phyloP scores from a whole-genome alignment of 2,113 vertebrate genomes.

The Nycticebus coucang region DNA sequence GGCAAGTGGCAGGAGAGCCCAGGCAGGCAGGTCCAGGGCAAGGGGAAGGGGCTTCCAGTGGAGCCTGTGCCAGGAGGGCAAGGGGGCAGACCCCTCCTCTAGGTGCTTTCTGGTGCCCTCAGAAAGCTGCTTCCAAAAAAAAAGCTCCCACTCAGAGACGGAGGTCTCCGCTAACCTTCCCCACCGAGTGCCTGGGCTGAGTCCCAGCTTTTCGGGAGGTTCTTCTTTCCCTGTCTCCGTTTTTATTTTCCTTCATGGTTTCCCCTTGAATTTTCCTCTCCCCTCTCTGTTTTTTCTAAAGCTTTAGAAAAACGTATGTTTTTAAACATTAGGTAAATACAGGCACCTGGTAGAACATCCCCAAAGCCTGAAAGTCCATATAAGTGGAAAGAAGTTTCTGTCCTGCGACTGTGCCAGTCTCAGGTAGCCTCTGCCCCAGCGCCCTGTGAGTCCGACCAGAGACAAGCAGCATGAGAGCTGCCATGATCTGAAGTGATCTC shows the following conservation, averaged over 20 bases:
- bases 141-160: rapidly evolving
- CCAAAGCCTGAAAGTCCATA: not conserved
- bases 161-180: not conserved
- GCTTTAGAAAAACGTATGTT: not conserved
- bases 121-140: not conserved
- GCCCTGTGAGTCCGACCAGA: not conserved
- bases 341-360: too few species aligned
- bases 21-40: not conserved
- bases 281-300: not conserved
- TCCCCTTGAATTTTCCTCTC: not conserved
- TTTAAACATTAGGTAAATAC: not conserved
- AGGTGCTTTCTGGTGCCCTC: not conserved
- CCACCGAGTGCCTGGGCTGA: not conserved
- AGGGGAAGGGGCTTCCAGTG: rapidly evolving
- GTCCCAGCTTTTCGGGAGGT: not conserved
- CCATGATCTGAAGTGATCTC: rapidly evolving
- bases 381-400: not conserved
- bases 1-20: not conserved
- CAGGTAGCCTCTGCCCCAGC: rapidly evolving
- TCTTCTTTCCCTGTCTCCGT: not conserved
- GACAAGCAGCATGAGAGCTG: rapidly evolving
- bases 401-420: not conserved
- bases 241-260: not conserved
- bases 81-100: not conserved
- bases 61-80: rapidly evolving